A percentile compares a stretch with the other conserved stretches of the same genome.
These are phyloP conservation scores for Lagodon rhomboides DNA, from an alignment of 2,797 vertebrate genomes.

Conservation along the genomic window DNA sequence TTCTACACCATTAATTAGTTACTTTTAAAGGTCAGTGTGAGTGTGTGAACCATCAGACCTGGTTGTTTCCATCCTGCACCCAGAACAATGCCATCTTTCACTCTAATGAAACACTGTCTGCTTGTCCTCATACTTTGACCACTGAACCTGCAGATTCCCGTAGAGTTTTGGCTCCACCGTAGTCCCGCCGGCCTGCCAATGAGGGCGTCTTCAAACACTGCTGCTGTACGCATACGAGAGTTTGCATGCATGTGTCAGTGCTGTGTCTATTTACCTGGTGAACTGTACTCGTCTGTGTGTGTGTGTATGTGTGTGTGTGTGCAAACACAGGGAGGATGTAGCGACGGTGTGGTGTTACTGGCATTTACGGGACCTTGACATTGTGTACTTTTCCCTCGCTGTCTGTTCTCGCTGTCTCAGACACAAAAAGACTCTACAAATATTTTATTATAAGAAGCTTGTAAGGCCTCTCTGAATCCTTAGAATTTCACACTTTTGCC, in stretches of 20 bases:
- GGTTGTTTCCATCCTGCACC: conserved; percentile 42
- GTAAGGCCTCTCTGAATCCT: neutral
- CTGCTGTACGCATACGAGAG: conserved; percentile 59
- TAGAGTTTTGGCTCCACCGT: conserved; percentile 11
- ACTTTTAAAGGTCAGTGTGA: conserved; percentile 42
- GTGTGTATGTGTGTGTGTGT: neutral
- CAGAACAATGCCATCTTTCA: conserved; percentile 72
- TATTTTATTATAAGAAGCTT: neutral
- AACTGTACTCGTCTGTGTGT: conserved; percentile 47
- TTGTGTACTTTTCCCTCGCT: conserved; percentile 44
- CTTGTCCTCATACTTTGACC: conserved; percentile 55
- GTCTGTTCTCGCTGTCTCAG: conserved; percentile 32
- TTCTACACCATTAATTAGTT: neutral
- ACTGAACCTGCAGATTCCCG: conserved; percentile 46
- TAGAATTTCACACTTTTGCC: neutral
- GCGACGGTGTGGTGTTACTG: conserved; percentile 63
- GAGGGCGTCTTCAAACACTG: conserved; percentile 71
- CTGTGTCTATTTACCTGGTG: conserved; percentile 63
- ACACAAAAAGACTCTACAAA: conserved; percentile 7
- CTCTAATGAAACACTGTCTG: conserved; percentile 53
- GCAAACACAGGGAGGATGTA: conserved; percentile 61
- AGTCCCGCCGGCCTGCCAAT: conserved; percentile 64
- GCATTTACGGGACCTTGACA: conserved; percentile 67
- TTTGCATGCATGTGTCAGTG: conserved; percentile 60
- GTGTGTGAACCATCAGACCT: conserved; percentile 62